Evolutionary conservation across 2,888 invertebrate genomes (phyloP).

Genomic region (Ornithoptera alexandrae): DNA sequence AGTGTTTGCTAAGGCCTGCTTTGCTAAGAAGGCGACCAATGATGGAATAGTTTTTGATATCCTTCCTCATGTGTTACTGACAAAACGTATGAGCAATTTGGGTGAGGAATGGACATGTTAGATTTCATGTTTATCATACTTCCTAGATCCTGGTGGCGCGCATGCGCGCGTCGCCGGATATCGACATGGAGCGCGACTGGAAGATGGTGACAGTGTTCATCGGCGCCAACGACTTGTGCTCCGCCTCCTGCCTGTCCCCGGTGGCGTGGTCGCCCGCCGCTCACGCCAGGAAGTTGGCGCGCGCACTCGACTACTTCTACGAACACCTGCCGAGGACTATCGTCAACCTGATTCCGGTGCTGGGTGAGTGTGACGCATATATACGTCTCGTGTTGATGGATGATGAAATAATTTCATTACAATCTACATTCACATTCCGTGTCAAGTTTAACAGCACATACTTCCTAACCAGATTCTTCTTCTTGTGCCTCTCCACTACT

Average conservation of each 20-base stretch:
- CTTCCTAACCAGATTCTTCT: no score
- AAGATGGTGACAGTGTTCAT: constrained; percentile 88
- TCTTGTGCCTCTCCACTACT: no score
- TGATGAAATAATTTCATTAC: no score
- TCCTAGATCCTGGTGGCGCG: constrained; percentile 82
- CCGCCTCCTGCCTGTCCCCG: constrained; percentile 83
- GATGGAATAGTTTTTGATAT: no score
- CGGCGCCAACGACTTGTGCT: constrained; percentile 88
- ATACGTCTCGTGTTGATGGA: no score
- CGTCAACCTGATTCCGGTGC: constrained; percentile 84
- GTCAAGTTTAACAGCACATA: no score
- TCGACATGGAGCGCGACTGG: constrained; percentile 83
- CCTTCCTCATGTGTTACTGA: no score
- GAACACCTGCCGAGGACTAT: constrained; percentile 83
- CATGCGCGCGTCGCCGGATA: constrained; percentile 80
- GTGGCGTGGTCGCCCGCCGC: constrained; percentile 81
- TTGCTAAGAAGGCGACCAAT: no score
- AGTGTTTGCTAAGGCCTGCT: no score
- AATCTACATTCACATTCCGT: no score
- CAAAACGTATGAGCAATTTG: no score
- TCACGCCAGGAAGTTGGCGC: constrained; percentile 81
- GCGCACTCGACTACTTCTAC: constrained; percentile 84
- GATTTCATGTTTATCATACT: neutral
- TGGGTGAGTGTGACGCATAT: constrained; percentile 72
- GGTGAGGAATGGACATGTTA: no score